phyloP scores from a whole-genome alignment of 2,113 vertebrate genomes.

The Myxocyprinus asiaticus region DNA sequence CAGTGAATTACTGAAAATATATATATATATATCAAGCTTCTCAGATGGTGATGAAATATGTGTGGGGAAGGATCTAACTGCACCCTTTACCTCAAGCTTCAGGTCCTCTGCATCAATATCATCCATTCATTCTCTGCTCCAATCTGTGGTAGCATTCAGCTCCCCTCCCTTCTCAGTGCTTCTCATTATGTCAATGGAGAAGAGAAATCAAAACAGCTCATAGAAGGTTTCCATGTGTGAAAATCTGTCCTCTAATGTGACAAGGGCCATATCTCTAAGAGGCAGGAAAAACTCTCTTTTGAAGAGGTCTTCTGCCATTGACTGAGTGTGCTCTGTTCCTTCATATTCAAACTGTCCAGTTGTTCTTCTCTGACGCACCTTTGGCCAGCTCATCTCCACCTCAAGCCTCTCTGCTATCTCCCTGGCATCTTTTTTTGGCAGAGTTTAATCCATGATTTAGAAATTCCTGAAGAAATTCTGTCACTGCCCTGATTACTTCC shows the following conservation, averaged over 20 bases:
- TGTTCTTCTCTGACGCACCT: no score
- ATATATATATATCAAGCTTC: not conserved
- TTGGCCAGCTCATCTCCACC: no score
- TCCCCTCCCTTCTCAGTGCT: conserved; percentile 6
- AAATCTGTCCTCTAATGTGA: conserved; percentile 21
- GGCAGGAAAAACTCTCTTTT: not conserved
- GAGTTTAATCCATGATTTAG: no score
- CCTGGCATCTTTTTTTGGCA: no score
- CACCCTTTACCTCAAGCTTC: conserved; percentile 27
- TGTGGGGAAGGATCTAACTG: conserved; percentile 18
- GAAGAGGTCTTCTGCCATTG: conserved; percentile 15
- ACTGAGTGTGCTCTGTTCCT: no score
- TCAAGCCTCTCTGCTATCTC: no score
- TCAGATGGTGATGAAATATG: not conserved
- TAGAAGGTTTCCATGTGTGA: conserved; percentile 35
- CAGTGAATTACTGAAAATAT: no score
- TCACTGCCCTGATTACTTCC: conserved; percentile 15
- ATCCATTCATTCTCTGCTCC: conserved; percentile 32
- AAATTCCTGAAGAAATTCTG: conserved; percentile 11
- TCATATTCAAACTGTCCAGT: no score
- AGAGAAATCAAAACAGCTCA: conserved; percentile 42
- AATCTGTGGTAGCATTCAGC: conserved; percentile 34
- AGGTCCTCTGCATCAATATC: conserved; percentile 41
- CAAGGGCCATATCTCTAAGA: conserved; percentile 10
- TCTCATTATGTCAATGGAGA: conserved; percentile 36